Percentiles rank a stretch among this genome's conserved stretches.
Conservation (phyloP, 1,140 invertebrate genomes). For the Neelides sp. region DNA sequence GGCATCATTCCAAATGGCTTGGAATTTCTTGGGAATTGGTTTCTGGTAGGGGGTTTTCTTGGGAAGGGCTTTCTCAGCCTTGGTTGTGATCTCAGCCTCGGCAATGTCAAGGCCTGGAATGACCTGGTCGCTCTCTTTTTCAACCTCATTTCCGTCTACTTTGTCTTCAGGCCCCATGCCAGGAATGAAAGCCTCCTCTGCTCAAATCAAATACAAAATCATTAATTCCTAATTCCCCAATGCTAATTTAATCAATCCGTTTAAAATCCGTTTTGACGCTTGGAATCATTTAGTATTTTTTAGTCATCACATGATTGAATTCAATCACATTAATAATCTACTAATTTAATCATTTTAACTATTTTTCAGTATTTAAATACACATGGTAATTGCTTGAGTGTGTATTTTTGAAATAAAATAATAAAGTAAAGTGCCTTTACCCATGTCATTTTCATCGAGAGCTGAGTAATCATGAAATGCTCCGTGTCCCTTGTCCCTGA, state of each 20-base stretch:
- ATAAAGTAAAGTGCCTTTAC: conserved; percentile 33
- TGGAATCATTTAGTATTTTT: background rate
- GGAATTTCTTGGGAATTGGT: conserved; percentile 88
- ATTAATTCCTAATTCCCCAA: background rate
- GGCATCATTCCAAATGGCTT: conserved; percentile 86
- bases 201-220: conserved; percentile 34
- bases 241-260: background rate
- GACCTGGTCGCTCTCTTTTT: conserved; percentile 39
- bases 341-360: background rate
- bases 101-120: conserved; percentile 76
- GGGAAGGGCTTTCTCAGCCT: conserved; percentile 51
- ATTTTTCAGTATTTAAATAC: background rate
- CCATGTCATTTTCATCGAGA: conserved; percentile 57
- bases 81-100: conserved; percentile 46
- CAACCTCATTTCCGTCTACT: conserved; percentile 47
- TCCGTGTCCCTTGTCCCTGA: conserved; percentile 66
- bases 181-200: conserved; percentile 70
- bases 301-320: background rate
- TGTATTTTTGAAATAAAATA: background rate
- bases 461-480: conserved; percentile 38
- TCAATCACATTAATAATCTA: background rate
- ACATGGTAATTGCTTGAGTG: background rate
- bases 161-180: conserved; percentile 91
- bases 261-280: too few species aligned
- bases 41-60: conserved; percentile 80